Percentiles rank a stretch among this genome's conserved stretches.
Evolutionary conservation across 2,113 vertebrate genomes (phyloP).

Genomic region (Lophotis ruficrista): DNA sequence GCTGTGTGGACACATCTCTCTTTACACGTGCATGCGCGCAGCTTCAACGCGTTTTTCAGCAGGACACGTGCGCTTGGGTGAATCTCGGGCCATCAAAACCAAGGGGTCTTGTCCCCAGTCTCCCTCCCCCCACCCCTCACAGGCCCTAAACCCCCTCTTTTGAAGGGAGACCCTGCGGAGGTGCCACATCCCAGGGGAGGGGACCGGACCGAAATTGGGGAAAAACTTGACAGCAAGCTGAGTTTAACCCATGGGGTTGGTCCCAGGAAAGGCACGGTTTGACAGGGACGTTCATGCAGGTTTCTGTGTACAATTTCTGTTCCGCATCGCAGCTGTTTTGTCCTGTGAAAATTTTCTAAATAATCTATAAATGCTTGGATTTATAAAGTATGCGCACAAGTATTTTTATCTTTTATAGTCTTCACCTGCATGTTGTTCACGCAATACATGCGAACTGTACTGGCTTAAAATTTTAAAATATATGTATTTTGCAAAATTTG

Average conservation of each 20-base stretch:
- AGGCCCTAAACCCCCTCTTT: background rate
- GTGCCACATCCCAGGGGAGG: too few relatives aligned
- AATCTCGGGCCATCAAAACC: background rate
- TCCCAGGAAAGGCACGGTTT: background rate
- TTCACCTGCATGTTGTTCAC: background rate
- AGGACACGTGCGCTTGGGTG: background rate
- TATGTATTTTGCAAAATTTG: constrained; percentile 21
- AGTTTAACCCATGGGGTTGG: background rate
- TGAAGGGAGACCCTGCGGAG: background rate
- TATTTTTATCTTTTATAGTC: constrained; percentile 50
- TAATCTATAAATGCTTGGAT: background rate
- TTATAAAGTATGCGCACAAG: background rate
- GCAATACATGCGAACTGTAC: background rate
- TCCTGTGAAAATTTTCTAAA: background rate
- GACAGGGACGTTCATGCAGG: background rate
- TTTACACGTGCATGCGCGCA: background rate
- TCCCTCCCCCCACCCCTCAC: background rate
- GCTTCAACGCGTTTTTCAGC: background rate
- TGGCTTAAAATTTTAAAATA: constrained; percentile 43
- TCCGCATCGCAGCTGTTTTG: background rate
- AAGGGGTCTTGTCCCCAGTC: rapidly evolving
- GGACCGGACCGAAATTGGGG: background rate
- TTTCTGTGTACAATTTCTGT: background rate
- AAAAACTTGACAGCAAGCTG: background rate
- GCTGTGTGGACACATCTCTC: background rate